phyloP scores from a whole-genome alignment of 2,113 vertebrate genomes.

The Coryphaenoides rupestris region DNA sequence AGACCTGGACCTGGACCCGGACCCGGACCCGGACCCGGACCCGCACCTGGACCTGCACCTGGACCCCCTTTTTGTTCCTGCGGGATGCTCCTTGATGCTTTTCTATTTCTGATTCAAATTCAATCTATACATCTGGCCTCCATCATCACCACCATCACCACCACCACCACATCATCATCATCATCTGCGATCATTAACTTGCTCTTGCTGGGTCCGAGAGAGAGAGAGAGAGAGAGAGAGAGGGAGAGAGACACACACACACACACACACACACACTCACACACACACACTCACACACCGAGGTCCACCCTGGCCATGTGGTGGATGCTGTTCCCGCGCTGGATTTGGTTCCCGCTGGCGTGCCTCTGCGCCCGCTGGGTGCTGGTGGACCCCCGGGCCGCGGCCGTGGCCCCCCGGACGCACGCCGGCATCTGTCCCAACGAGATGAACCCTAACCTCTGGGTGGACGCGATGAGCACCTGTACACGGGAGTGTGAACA shows the following conservation, averaged over 20 bases:
- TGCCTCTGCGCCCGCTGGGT: slow-evolving; percentile 66
- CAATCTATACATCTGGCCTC: too few relatives aligned
- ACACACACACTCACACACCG: not conserved
- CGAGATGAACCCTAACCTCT: slow-evolving; percentile 98
- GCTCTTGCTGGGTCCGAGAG: slow-evolving; percentile 13
- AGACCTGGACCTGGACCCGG: too few relatives aligned
- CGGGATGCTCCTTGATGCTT: too few relatives aligned
- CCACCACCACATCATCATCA: too few relatives aligned
- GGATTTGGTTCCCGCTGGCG: slow-evolving; percentile 79
- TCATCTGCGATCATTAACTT: not conserved
- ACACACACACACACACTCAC: too few relatives aligned
- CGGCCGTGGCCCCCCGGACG: slow-evolving; percentile 75
- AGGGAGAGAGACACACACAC: too few relatives aligned
- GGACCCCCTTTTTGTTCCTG: too few relatives aligned
- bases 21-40: too few relatives aligned
- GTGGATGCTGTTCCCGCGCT: slow-evolving; percentile 70
- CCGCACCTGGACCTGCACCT: too few relatives aligned
- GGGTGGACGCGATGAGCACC: slow-evolving; percentile 98
- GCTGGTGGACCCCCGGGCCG: slow-evolving; percentile 64
- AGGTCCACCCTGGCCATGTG: slow-evolving; percentile 71
- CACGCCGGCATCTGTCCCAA: slow-evolving; percentile 96
- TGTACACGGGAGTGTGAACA: slow-evolving; percentile 88
- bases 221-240: not conserved
- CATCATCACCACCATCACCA: too few relatives aligned
- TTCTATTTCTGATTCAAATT: too few relatives aligned